Conservation (phyloP, 2,113 vertebrate genomes). For the Progne subis region DNA sequence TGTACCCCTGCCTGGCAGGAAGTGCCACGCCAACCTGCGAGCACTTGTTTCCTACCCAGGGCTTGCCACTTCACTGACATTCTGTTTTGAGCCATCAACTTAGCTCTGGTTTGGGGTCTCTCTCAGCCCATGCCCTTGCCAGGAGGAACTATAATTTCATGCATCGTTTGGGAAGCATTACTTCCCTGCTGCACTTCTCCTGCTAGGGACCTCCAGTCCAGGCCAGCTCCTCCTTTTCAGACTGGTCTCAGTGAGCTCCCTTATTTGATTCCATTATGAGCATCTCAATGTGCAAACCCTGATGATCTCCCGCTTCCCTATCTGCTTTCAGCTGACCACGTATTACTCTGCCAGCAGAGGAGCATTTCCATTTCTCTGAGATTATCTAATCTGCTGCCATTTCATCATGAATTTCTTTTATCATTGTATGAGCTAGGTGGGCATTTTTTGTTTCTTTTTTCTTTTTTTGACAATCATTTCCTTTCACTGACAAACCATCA, state of each 20-base stretch:
- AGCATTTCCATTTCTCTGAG: constrained; percentile 75
- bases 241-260: background rate
- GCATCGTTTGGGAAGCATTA: background rate
- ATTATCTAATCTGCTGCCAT: constrained; percentile 72
- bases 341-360: constrained; percentile 52
- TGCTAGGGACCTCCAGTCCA: background rate
- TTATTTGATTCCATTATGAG: background rate
- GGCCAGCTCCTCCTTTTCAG: background rate
- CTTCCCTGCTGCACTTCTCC: background rate
- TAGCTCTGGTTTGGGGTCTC: background rate
- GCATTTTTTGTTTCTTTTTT: constrained; percentile 37
- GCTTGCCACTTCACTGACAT: background rate
- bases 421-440: constrained; percentile 53
- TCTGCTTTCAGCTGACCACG: constrained; percentile 42
- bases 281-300: constrained; percentile 3
- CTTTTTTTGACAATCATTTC: constrained; percentile 54
- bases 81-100: background rate
- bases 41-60: background rate
- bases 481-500: constrained; percentile 61
- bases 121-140: background rate
- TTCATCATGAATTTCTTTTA: constrained; percentile 62
- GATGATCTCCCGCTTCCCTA: constrained; percentile 22
- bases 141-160: background rate
- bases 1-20: background rate
- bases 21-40: background rate